phyloP scores from a whole-genome alignment of 1,140 invertebrate genomes.

The Tetranychus cinnabarinus region DNA sequence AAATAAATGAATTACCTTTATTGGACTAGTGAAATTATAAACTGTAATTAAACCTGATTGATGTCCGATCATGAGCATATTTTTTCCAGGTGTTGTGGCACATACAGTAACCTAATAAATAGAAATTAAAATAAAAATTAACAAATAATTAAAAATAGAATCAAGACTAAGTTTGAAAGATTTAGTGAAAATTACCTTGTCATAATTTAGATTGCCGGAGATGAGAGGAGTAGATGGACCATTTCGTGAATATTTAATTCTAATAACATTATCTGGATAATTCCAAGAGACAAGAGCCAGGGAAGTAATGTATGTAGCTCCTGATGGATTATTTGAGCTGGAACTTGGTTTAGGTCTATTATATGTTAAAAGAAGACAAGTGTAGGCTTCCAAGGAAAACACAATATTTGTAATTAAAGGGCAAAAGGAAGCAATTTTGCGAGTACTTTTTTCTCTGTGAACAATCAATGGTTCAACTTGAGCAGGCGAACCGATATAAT shows the following conservation, averaged over 20 bases:
- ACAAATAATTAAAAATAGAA: no score
- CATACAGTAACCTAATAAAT: constrained; percentile 20
- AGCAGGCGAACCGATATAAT: constrained; percentile 53
- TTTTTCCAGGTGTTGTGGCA: constrained; percentile 22
- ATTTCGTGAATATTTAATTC: constrained; percentile 40
- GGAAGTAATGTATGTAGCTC: constrained; percentile 17
- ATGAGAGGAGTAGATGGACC: constrained; percentile 32
- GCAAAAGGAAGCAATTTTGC: constrained; percentile 30
- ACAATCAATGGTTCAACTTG: constrained; percentile 27
- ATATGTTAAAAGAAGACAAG: constrained; percentile 35
- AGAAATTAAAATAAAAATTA: neutral
- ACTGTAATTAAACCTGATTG: constrained; percentile 20
- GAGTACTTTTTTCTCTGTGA: constrained; percentile 30
- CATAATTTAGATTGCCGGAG: constrained; percentile 25
- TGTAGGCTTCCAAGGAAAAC: constrained; percentile 35
- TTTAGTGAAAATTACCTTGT: constrained; percentile 24
- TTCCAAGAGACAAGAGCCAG: constrained; percentile 38
- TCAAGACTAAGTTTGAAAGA: neutral
- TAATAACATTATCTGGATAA: constrained; percentile 37
- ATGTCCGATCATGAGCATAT: constrained; percentile 20
- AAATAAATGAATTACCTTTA: constrained; percentile 15
- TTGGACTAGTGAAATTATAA: constrained; percentile 17
- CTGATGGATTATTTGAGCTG: constrained; percentile 5
- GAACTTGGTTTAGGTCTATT: constrained; percentile 26
- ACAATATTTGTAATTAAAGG: constrained; percentile 43